Base-by-base conservation (phyloP, 2,797 vertebrate genomes). In the Aldrovandia affinis region DNA sequence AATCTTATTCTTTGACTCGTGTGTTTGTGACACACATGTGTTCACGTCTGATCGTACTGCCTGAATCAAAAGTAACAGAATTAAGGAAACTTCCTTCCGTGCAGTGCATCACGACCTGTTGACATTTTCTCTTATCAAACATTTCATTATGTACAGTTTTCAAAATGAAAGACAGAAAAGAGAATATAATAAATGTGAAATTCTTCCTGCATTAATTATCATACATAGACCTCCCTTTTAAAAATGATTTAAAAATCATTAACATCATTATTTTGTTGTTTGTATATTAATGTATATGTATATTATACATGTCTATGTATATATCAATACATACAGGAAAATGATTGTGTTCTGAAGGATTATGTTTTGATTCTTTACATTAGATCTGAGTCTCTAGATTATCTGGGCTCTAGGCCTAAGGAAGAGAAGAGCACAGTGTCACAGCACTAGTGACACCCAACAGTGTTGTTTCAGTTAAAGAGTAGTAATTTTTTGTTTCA, bases 371-470 rank as follows among this genome's bases (percentile, higher is more conserved):
- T 86, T 88, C 77, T 14, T 50, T 20, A 33, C 6, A 68, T 28
- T 30, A 33, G 12, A 81, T 15, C n/a, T 77, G 80, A 73, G 63
- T 73, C 30, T 55, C 83, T 81, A 47, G 50, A 70, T 80, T 81
- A 36, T 63, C 22, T 52, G 33, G 28, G 52, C 10, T 39, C 55
- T 80, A 65, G 42, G 80, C 9, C 47, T 12, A 80, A 65, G 8
- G 3, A 47, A 82, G 80, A 84, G 86, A 30, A 65, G 83, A 86
- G 78, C 61, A 20, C 3, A 33, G 44, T 28, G 15, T 50, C 83
- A 84, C 82, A 79, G 25, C 61, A 80, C 52, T 57, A 39, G 75
- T 82, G 87, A 84, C 18, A 81, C 52, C 87, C 70, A 39, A 39
- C 63, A 77, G 50, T 54, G 86, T 84, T 78, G 25, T 28, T 22